Evolutionary conservation across 2,797 vertebrate species (phyloP), one percentile per base, ranked within the genome.

Genomic region (Melanotaenia boesemani): DNA sequence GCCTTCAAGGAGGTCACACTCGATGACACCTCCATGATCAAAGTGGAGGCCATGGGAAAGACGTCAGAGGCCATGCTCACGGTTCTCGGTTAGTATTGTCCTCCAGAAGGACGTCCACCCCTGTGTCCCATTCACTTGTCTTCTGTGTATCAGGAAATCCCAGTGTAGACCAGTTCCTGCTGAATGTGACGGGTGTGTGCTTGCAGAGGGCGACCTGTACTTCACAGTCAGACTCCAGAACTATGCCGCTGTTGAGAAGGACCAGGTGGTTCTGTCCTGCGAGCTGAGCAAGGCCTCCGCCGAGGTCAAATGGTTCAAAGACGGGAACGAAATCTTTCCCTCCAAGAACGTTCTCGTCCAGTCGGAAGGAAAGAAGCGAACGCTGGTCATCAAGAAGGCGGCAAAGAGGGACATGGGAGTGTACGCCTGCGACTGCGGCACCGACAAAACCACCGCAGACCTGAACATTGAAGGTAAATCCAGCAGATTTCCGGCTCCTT

Each of bases 21-120:
- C 11, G 98, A 99, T 58, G 98, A 99, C 87, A 99, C 97, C 7
- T 97, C 98, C 77, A 93, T 97, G 76, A 97, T 99, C 81, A 98
- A 87, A 92, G 96, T 96, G 32, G 97, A 98, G 91, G 97, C 97
- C 36, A 95, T 97, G 94, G 96, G 86, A 13, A 95, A 97, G 92
- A 94, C 89, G 28, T 87, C 83, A 1, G 89, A 90, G 95, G 98
- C 98, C 82, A 97, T 97, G 93, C 96, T 99, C 76, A 99, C 95
- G 15, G 97, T 99, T 39, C 94, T 99, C 34, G 98, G 98, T 99
- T 91, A 92, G 96, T 95, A 71, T n/a, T 13, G 8, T 18, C 5
- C 13, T 5, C 16, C 6, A 18, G 52, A 12, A n/a, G 54, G 59
- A 57, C 12, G 37, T 16, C 50, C 22, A 10, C 50, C 50, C 22